Evolutionary conservation across 2,113 vertebrate genomes (phyloP).

Genomic region (Dipodomys merriami): DNA sequence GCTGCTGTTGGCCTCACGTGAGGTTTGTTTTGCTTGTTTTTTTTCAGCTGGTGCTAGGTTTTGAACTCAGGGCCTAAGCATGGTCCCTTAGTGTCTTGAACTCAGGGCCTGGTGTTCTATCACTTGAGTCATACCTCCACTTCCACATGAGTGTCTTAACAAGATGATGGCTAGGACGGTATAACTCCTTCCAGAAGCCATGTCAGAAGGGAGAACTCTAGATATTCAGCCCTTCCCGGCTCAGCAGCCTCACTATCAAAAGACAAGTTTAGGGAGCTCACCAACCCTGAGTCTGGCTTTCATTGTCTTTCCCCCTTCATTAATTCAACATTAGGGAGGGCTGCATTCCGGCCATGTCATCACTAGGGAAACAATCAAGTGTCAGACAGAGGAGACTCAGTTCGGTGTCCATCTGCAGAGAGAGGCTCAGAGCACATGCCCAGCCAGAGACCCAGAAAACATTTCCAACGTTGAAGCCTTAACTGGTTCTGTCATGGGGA

Average conservation of each 20-base stretch:
- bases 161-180: background rate
- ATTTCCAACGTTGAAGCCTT: background rate
- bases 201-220: background rate
- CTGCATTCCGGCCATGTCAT: slow-evolving; percentile 42
- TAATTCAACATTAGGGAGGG: background rate
- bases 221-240: background rate
- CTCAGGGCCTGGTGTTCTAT: too few relatives aligned
- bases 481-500: background rate
- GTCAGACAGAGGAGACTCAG: background rate
- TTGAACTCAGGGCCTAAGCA: too few relatives aligned
- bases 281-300: background rate
- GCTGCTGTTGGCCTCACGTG: background rate
- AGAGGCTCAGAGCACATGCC: rapidly evolving
- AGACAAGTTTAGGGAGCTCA: slow-evolving; percentile 1
- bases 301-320: background rate
- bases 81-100: too few relatives aligned
- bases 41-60: too few relatives aligned
- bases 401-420: background rate
- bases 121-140: background rate
- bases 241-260: background rate
- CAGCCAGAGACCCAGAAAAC: background rate
- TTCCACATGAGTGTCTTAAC: background rate
- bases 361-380: slow-evolving; percentile 35
- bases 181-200: background rate
- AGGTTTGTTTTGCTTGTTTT: background rate